Evolutionary conservation across 2,888 invertebrate species (phyloP), one percentile per base, ranked within the genome.

Genomic region (Agrochola macilenta): DNA sequence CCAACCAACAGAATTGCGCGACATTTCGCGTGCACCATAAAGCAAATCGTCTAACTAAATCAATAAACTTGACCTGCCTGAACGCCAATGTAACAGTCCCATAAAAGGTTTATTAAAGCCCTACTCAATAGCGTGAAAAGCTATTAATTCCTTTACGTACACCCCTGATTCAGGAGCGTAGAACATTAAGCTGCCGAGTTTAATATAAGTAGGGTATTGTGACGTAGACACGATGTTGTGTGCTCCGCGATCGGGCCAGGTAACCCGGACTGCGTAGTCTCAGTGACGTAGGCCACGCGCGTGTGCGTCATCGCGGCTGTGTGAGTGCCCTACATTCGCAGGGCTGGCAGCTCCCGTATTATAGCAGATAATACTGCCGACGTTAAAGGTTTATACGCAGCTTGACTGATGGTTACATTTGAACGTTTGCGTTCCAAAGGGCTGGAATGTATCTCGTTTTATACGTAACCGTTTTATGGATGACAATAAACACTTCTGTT

Each of bases 311-410:
- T 26, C 78, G 74, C 73, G 35, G 12, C 30, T 88, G 95, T 95
- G 93, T 94, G 95, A 85, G 95, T 95, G 95, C 89, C 95, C 95
- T 94, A 95, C 90, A 93, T 95, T 92, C 87, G 82, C 80, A 93
- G 91, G 91, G 91, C 79, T 91, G 91, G 87, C 89, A 89, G 87
- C 86, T 86, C 84, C 85, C 83, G 82, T 89, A 90, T 89, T 90
- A 90, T 83, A 84, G 84, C 84, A 90, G 89, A 92, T 90, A 90
- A 91, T 88, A 87, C 87, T 87, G 83, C 84, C 84, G 74, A 83
- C 87, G 83, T 85, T 89, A 86, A 83, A 78, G 88, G 89, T 88
- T 90, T 90, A 89, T 89, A 90, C 89, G 89, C 79, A 90, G 90
- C 83, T 85, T 86, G 88, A 88, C 84, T 88, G 88, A 88, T 84